phyloP scores from a whole-genome alignment of 2,888 invertebrate genomes.

The Rotaria sp. region DNA sequence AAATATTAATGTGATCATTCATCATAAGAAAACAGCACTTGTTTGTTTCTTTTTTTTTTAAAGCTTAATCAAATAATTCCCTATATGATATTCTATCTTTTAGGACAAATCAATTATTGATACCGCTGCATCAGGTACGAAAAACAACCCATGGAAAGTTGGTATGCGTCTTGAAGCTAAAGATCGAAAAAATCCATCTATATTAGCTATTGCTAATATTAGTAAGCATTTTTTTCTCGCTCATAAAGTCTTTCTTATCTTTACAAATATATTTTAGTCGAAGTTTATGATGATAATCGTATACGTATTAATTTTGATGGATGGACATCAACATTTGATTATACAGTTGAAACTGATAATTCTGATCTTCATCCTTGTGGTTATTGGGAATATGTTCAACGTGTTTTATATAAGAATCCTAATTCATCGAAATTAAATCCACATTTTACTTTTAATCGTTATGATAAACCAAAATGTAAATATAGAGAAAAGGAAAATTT shows the following conservation, averaged over 20 bases:
- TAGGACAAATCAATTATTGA: no score
- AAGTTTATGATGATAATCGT: conserved; percentile 24
- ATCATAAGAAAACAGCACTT: neutral
- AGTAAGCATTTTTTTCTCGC: neutral
- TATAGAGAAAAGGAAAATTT: neutral
- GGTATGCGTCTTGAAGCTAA: conserved; percentile 26
- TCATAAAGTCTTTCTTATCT: neutral
- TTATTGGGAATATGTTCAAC: conserved; percentile 29
- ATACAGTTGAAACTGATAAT: conserved; percentile 29
- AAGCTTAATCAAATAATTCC: no score
- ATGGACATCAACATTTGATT: conserved; percentile 31
- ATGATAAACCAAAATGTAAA: conserved; percentile 19
- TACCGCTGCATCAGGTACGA: no score
- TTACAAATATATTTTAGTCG: neutral
- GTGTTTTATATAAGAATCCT: conserved; percentile 3
- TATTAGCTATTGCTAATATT: neutral
- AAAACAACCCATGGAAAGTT: neutral
- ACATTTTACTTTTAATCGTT: neutral
- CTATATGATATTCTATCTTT: no score
- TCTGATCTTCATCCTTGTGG: conserved; percentile 31
- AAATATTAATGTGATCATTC: neutral
- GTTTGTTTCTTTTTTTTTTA: neutral
- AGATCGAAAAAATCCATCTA: conserved; percentile 4
- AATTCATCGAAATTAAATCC: neutral
- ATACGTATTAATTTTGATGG: conserved; percentile 35